phyloP scores from a whole-genome alignment of 1,140 invertebrate genomes.

The Apolygus lucorum region DNA sequence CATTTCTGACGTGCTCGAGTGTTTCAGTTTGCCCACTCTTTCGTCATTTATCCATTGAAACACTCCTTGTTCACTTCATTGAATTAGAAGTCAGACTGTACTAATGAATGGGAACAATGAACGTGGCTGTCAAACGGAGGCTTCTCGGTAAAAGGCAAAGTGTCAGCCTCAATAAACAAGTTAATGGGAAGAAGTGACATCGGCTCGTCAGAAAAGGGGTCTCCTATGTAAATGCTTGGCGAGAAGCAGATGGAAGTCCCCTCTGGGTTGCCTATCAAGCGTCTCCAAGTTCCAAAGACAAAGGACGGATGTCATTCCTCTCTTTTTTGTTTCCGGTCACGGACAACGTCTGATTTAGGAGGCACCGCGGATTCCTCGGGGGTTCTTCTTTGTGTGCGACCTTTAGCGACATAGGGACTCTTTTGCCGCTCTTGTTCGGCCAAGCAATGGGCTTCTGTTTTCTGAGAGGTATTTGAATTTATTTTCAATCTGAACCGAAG shows the following conservation, averaged over 20 bases:
- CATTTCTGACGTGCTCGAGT: too few species aligned
- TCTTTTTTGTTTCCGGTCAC: constrained; percentile 23
- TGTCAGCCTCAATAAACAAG: constrained; percentile 11
- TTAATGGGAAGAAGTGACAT: constrained; percentile 18
- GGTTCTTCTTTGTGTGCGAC: not conserved
- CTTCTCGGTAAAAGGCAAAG: too few species aligned
- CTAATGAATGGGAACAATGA: too few species aligned
- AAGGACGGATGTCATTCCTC: constrained; percentile 22
- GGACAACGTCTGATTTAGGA: constrained; percentile 22
- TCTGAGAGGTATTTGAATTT: constrained; percentile 1
- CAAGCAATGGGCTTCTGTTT: not conserved
- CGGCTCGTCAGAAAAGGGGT: constrained; percentile 11
- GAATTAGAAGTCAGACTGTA: too few species aligned
- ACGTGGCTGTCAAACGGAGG: too few species aligned
- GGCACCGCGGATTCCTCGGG: constrained; percentile 16
- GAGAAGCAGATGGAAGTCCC: not conserved
- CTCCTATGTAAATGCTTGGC: constrained; percentile 1
- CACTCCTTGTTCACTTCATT: too few species aligned
- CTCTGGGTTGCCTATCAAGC: constrained; percentile 9
- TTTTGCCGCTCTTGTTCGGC: not conserved
- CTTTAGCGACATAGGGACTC: not conserved
- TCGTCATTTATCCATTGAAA: too few species aligned
- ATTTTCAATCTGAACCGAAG: too few species aligned
- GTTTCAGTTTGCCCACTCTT: too few species aligned
- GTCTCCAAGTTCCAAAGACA: not conserved